These are phyloP conservation scores for Rhadina sibilatrix DNA, from an alignment of 2,113 vertebrate species.

Conservation along the genomic window DNA sequence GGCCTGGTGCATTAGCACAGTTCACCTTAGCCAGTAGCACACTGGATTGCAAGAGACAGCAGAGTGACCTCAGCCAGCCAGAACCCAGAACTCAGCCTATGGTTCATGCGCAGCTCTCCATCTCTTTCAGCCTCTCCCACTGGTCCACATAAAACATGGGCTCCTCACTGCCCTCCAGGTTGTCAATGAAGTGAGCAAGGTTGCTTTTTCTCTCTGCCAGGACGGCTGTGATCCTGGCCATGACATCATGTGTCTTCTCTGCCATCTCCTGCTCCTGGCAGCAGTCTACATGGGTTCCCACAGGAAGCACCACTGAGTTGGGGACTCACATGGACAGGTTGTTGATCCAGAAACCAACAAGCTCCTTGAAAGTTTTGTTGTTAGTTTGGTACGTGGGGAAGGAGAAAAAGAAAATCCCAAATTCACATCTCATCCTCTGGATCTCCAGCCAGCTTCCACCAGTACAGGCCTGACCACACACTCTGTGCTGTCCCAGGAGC, in stretches of 20 bases:
- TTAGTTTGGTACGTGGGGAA: conserved; percentile 60
- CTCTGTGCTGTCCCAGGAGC: not conserved
- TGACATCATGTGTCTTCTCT: conserved; percentile 60
- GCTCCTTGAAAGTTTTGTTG: conserved; percentile 54
- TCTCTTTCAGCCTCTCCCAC: conserved; percentile 60
- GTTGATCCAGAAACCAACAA: conserved; percentile 74
- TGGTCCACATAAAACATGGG: conserved; percentile 55
- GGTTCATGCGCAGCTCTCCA: conserved; percentile 29
- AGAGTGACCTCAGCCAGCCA: not conserved
- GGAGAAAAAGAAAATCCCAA: not conserved
- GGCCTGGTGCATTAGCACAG: not conserved
- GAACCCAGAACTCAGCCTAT: not conserved
- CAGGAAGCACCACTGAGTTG: conserved; percentile 65
- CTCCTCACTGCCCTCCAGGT: conserved; percentile 51
- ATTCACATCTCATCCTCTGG: accelerated
- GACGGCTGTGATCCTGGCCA: conserved; percentile 45
- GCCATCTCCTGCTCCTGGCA: conserved; percentile 58
- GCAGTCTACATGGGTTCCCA: conserved; percentile 70
- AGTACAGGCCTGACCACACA: not conserved
- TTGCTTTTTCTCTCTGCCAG: conserved; percentile 43
- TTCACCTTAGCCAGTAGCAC: not conserved
- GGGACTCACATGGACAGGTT: conserved; percentile 73
- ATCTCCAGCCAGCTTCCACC: not conserved
- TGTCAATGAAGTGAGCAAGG: conserved; percentile 47
- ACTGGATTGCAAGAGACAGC: not conserved